Evolutionary conservation across 2,113 vertebrate species (phyloP).

Genomic region (Lamprotornis superbus): DNA sequence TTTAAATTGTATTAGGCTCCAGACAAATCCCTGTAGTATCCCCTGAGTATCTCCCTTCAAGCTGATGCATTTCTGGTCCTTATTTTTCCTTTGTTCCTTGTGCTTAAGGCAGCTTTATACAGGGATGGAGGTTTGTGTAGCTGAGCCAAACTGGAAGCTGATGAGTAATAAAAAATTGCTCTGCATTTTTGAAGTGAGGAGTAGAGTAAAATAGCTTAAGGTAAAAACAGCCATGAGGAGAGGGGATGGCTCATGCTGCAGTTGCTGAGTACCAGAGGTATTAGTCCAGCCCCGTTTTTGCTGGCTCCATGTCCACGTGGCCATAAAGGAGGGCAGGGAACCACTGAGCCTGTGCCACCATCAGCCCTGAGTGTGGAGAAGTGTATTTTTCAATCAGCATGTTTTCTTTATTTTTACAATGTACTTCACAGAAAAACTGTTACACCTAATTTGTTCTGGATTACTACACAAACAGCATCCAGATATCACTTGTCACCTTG

Average conservation of each 20-base stretch:
- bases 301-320: fast-evolving
- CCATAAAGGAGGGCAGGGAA: not conserved
- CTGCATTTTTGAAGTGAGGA: not conserved
- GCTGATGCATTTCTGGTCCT: not conserved
- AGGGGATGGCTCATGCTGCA: not conserved
- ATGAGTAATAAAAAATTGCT: not conserved
- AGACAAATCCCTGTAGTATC: not conserved
- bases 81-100: conserved; percentile 27
- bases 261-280: not conserved
- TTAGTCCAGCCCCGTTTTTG: not conserved
- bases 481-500: conserved; percentile 3
- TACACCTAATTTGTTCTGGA: conserved; percentile 44
- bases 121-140: not conserved
- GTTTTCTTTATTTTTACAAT: conserved; percentile 2
- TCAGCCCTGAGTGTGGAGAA: not conserved
- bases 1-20: not conserved
- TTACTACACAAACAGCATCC: conserved; percentile 12
- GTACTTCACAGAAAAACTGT: not conserved
- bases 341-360: not conserved
- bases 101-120: not conserved
- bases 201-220: not conserved
- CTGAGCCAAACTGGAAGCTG: conserved; percentile 20
- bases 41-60: not conserved
- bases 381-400: not conserved
- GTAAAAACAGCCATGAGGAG: not conserved